Conservation (phyloP, 2,113 vertebrate species). For the Burhinus oedicnemus region DNA sequence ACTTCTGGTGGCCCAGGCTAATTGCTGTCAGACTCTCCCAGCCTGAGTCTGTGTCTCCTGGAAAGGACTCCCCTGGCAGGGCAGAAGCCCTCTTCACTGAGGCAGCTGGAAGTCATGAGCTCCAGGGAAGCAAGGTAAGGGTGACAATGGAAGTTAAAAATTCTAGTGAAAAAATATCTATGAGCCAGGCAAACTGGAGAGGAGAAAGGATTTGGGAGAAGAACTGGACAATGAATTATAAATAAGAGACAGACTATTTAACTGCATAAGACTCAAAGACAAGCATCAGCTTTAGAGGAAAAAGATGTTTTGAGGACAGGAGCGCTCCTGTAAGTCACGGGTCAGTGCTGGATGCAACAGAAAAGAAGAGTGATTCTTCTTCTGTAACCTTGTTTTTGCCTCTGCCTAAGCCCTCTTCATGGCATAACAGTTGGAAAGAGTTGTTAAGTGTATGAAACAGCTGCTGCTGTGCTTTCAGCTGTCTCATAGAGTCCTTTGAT, state of each 20-base stretch:
- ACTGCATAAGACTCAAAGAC: background rate
- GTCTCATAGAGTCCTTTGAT: background rate
- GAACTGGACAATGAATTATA: background rate
- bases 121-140: background rate
- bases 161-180: background rate
- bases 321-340: background rate
- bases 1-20: background rate
- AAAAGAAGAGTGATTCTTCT: background rate
- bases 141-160: background rate
- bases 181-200: background rate
- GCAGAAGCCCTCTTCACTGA: background rate
- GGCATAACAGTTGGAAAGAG: background rate
- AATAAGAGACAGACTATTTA: background rate
- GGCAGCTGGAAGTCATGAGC: background rate
- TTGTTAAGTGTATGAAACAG: background rate
- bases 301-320: background rate
- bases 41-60: fast-evolving
- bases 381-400: background rate
- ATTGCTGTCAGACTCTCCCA: background rate
- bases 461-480: background rate
- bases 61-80: background rate
- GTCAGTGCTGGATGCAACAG: background rate
- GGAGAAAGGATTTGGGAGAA: background rate
- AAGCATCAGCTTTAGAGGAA: background rate
- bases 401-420: background rate